A percentile compares a stretch with the other conserved stretches of the same genome.
Evolutionary conservation across 1,140 invertebrate genomes (phyloP).

Genomic region (Cataglyphis hispanica): DNA sequence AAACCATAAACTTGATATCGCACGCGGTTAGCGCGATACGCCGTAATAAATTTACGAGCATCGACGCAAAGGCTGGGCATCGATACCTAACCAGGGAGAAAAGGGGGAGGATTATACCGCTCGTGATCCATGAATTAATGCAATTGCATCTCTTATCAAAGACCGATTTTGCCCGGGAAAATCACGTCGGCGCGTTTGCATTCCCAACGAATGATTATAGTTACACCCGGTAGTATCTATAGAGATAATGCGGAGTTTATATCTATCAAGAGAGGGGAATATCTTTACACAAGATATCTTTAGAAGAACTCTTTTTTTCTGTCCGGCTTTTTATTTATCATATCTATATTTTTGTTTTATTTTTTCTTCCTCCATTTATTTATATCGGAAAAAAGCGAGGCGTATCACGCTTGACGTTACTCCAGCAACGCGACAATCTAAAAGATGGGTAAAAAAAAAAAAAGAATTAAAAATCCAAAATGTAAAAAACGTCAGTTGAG

Average conservation of each 20-base stretch:
- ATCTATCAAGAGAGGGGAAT: not conserved
- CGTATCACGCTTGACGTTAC: not conserved
- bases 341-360: conserved; percentile 17
- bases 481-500: not conserved
- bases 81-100: not conserved
- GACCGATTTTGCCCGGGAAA: conserved; percentile 27
- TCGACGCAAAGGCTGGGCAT: conserved; percentile 32
- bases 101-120: conserved; percentile 17
- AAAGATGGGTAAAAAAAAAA: conserved; percentile 21
- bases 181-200: not conserved
- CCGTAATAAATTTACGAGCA: conserved; percentile 43
- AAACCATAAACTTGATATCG: not conserved
- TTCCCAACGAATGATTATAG: not conserved
- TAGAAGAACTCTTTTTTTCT: conserved; percentile 12
- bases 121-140: conserved; percentile 42
- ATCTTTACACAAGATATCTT: conserved; percentile 50
- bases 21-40: conserved; percentile 5
- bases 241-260: not conserved
- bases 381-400: not conserved
- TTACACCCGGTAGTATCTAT: not conserved
- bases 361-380: not conserved
- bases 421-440: not conserved
- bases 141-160: conserved; percentile 25
- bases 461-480: not conserved
- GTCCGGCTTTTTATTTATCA: not conserved